phyloP scores from a whole-genome alignment of 2,113 vertebrate genomes.

The Siniperca knerii region DNA sequence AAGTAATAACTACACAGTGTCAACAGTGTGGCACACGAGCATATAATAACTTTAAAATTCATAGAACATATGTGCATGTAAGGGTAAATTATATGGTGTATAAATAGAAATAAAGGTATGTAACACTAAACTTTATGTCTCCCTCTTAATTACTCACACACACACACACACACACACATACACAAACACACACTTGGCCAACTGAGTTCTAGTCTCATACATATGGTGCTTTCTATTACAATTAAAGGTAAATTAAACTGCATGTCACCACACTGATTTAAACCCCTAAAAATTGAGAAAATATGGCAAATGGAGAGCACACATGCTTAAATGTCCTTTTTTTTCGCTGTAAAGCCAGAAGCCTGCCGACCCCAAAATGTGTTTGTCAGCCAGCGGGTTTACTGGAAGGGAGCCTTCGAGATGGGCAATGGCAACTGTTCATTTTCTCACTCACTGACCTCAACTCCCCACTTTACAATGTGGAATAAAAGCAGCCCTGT shows the following conservation, averaged over 20 bases:
- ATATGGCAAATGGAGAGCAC: constrained; percentile 46
- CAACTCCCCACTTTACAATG: constrained; percentile 72
- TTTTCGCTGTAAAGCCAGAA: constrained; percentile 36
- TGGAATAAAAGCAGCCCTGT: constrained; percentile 50
- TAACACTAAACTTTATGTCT: constrained; percentile 1
- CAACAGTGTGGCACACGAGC: constrained; percentile 30
- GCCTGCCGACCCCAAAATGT: constrained; percentile 39
- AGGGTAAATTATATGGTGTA: constrained; percentile 37
- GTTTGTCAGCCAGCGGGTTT: constrained; percentile 58
- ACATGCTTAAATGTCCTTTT: constrained; percentile 39
- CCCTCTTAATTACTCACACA: not conserved
- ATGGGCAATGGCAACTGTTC: constrained; percentile 75
- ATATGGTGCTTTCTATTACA: constrained; percentile 29
- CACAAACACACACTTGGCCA: not conserved
- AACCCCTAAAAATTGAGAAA: constrained; percentile 46
- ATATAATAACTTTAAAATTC: constrained; percentile 48
- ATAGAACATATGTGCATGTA: constrained; percentile 6
- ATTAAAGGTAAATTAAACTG: constrained; percentile 45
- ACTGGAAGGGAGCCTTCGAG: constrained; percentile 61
- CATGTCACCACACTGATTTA: constrained; percentile 29
- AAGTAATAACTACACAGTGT: constrained; percentile 57
- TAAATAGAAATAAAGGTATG: constrained; percentile 40
- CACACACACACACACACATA: not conserved
- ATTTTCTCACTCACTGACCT: constrained; percentile 80
- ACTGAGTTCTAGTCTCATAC: constrained; percentile 16